phyloP scores from a whole-genome alignment of 2,888 invertebrate species.

The Anthoptus insignis region DNA sequence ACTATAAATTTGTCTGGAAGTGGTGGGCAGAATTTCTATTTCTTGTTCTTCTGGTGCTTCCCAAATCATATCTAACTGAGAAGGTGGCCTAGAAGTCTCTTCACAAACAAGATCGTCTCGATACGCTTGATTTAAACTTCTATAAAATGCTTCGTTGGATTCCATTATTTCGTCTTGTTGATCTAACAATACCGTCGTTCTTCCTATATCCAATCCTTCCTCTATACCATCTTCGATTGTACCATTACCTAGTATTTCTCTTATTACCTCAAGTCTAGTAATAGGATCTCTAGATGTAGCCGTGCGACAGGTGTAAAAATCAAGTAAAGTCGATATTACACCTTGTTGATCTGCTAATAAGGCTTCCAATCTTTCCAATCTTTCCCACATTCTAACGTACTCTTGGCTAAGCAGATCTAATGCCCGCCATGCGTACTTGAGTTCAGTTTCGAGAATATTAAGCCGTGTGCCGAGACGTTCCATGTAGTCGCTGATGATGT shows the following conservation, averaged over 20 bases:
- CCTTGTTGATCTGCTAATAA: slow-evolving; percentile 96
- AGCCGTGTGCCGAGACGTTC: slow-evolving; percentile 95
- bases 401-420: slow-evolving; percentile 96
- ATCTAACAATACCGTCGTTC: slow-evolving; percentile 72
- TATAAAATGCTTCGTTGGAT: slow-evolving; percentile 96
- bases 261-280: slow-evolving; percentile 86
- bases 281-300: slow-evolving; percentile 84
- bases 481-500: slow-evolving; percentile 96
- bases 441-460: slow-evolving; percentile 95
- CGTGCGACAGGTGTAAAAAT: slow-evolving; percentile 89
- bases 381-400: slow-evolving; percentile 98
- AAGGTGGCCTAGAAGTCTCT: slow-evolving; percentile 88
- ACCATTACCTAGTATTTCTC: slow-evolving; percentile 89
- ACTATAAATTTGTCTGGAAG: slow-evolving; percentile 90
- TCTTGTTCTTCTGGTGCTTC: slow-evolving; percentile 93
- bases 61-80: slow-evolving; percentile 95
- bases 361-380: slow-evolving; percentile 95
- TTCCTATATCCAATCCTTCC: slow-evolving; percentile 88
- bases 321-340: slow-evolving; percentile 95
- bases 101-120: slow-evolving; percentile 92
- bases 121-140: slow-evolving; percentile 95
- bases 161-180: slow-evolving; percentile 86
- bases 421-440: slow-evolving; percentile 97
- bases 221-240: slow-evolving; percentile 89
- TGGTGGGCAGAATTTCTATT: slow-evolving; percentile 82